Conservation (phyloP, 2,888 invertebrate genomes). For the Cryptophagus acutangulus region DNA sequence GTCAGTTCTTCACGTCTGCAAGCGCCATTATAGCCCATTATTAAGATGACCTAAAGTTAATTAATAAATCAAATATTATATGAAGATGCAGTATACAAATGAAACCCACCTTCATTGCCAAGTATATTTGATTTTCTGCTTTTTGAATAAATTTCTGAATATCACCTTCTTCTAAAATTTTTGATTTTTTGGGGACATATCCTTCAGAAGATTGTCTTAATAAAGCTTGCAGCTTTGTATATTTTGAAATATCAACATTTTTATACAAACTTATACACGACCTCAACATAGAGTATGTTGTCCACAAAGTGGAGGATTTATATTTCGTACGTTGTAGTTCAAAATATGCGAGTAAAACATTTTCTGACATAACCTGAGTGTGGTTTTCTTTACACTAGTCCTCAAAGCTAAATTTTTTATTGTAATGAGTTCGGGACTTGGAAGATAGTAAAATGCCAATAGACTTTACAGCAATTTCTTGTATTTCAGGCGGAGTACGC, state of each 20-base stretch:
- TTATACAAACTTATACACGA: slow-evolving; percentile 13
- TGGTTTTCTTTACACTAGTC: slow-evolving; percentile 14
- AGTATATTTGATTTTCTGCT: slow-evolving; percentile 13
- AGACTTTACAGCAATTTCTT: slow-evolving; percentile 5
- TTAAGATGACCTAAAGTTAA: slow-evolving; percentile 13
- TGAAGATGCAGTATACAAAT: neutral
- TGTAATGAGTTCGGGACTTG: slow-evolving; percentile 10
- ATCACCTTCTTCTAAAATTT: slow-evolving; percentile 12
- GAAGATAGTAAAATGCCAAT: slow-evolving; percentile 12
- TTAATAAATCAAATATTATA: too few species aligned
- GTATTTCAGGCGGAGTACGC: slow-evolving; percentile 16
- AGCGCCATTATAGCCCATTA: slow-evolving; percentile 22
- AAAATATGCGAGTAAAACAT: slow-evolving; percentile 16
- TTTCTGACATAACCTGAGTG: slow-evolving; percentile 12
- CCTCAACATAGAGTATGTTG: slow-evolving; percentile 13
- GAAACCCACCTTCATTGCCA: slow-evolving; percentile 16
- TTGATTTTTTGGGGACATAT: slow-evolving; percentile 16
- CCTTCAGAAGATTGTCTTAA: slow-evolving; percentile 11
- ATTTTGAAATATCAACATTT: slow-evolving; percentile 18
- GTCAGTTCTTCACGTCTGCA: slow-evolving; percentile 23
- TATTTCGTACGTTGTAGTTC: slow-evolving; percentile 12
- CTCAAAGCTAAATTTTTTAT: slow-evolving; percentile 14
- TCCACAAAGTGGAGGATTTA: slow-evolving; percentile 16
- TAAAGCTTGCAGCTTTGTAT: slow-evolving; percentile 13
- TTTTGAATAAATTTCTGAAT: slow-evolving; percentile 12